phyloP scores from a whole-genome alignment of 2,113 vertebrate genomes.

The Notothenia coriiceps region DNA sequence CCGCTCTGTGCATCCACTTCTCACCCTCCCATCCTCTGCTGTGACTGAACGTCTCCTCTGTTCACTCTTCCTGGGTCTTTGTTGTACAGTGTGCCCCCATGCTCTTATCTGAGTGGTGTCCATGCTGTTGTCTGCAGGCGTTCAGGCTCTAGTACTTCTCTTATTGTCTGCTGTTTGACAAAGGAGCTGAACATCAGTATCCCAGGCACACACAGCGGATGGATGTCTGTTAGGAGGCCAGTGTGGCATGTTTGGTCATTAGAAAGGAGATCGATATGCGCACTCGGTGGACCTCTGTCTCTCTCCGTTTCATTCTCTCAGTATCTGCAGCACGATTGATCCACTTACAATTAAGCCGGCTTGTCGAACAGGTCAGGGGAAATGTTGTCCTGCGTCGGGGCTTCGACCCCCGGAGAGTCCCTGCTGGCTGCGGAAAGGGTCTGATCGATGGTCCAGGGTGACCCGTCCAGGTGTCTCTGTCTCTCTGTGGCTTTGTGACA shows the following conservation, averaged over 20 bases:
- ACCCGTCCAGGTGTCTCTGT: slow-evolving; percentile 60
- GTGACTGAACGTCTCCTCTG: slow-evolving; percentile 8
- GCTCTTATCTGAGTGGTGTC: background rate
- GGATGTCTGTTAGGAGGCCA: slow-evolving; percentile 39
- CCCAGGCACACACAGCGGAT: slow-evolving; percentile 8
- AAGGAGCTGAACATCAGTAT: slow-evolving; percentile 24
- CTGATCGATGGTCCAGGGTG: slow-evolving; percentile 74
- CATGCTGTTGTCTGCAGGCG: slow-evolving; percentile 24
- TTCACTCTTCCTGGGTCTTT: slow-evolving; percentile 16
- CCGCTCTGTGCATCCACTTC: slow-evolving; percentile 17
- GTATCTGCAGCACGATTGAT: slow-evolving; percentile 76
- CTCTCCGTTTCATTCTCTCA: slow-evolving; percentile 59
- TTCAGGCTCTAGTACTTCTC: slow-evolving; percentile 2
- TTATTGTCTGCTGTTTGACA: slow-evolving; percentile 40
- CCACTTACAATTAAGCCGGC: slow-evolving; percentile 71
- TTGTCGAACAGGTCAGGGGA: slow-evolving; percentile 77
- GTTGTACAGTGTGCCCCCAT: slow-evolving; percentile 6
- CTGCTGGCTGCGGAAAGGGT: slow-evolving; percentile 10
- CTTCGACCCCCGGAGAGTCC: slow-evolving; percentile 43
- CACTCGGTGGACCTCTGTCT: slow-evolving; percentile 57
- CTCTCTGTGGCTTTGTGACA: slow-evolving; percentile 28
- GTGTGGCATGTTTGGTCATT: slow-evolving; percentile 64
- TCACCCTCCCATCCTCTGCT: background rate
- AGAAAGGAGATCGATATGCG: slow-evolving; percentile 61
- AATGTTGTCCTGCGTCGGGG: slow-evolving; percentile 61